Evolutionary conservation across 2,113 vertebrate genomes (phyloP).

Genomic region (Ochotona curzoniae): DNA sequence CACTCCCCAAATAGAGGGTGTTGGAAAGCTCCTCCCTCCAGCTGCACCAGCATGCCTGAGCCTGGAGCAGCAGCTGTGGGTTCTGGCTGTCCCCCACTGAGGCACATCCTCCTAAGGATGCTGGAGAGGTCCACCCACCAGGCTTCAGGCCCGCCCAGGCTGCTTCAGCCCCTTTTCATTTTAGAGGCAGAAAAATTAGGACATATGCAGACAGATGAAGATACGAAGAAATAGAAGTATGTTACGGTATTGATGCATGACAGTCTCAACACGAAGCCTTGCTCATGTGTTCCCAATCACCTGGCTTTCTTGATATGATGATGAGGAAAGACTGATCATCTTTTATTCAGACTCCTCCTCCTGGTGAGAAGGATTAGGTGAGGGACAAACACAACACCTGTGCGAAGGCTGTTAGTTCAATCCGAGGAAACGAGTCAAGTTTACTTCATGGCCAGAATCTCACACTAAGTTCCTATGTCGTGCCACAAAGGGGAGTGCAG

Average conservation of each 20-base stretch:
- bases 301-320: not conserved
- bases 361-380: not conserved
- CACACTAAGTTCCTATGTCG: not conserved
- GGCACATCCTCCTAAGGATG: not conserved
- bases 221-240: not conserved
- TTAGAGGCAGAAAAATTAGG: not conserved
- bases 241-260: not conserved
- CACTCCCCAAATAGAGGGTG: not conserved
- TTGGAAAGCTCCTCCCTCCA: rapidly evolving
- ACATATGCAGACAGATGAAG: not conserved
- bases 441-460: not conserved
- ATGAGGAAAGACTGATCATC: not conserved
- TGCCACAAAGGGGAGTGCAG: too few species aligned
- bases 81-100: not conserved
- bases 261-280: not conserved
- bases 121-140: rapidly evolving
- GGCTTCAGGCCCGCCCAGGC: rapidly evolving
- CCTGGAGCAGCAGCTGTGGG: not conserved
- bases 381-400: not conserved
- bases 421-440: not conserved
- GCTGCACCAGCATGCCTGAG: too few species aligned
- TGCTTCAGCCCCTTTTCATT: not conserved
- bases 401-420: not conserved
- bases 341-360: not conserved
- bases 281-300: too few species aligned